A percentile compares a stretch with the other conserved stretches of the same genome.
Conservation (phyloP, 2,888 invertebrate species). For the Emesis furor region DNA sequence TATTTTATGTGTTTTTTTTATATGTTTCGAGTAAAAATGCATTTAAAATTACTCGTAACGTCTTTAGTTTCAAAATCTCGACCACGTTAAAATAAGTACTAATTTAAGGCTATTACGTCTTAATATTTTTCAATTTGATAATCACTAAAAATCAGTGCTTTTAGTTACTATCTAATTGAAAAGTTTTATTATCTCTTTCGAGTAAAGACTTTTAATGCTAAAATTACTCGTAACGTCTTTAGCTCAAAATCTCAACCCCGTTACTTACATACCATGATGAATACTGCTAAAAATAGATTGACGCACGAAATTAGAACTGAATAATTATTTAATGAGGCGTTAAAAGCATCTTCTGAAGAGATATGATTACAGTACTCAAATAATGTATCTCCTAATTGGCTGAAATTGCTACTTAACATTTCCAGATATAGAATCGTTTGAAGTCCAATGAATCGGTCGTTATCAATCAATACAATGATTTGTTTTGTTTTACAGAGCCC, state of each 20-base stretch:
- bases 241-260: not conserved
- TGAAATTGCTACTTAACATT: constrained; percentile 58
- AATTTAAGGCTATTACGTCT: no score
- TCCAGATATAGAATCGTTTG: constrained; percentile 80
- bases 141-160: no score
- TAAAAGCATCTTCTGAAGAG: constrained; percentile 17
- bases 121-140: no score
- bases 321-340: constrained; percentile 21
- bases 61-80: no score
- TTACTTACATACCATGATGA: not conserved
- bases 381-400: constrained; percentile 28
- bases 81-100: no score
- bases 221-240: no score
- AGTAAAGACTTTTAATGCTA: no score
- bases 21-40: no score
- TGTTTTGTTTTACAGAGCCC: constrained; percentile 86
- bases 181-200: no score
- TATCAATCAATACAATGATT: constrained; percentile 66
- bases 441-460: constrained; percentile 74
- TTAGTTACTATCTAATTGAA: no score
- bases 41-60: no score
- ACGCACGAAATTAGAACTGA: not conserved
- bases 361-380: constrained; percentile 7
- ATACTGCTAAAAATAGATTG: not conserved
- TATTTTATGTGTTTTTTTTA: no score